Evolutionary conservation across 2,888 invertebrate species (phyloP).

Genomic region (Xestia xanthographa): DNA sequence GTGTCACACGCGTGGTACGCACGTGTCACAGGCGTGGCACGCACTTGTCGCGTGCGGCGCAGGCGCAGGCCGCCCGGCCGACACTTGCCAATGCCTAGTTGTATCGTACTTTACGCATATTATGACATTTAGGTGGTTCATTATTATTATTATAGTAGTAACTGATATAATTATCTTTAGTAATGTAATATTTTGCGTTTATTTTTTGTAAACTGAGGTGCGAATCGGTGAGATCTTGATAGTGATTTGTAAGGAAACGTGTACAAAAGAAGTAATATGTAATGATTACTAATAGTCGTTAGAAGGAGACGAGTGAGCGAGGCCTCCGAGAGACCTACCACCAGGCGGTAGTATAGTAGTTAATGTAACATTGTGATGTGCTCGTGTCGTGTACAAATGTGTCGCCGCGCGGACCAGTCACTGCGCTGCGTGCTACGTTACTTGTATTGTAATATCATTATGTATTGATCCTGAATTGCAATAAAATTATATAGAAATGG

Average conservation of each 20-base stretch:
- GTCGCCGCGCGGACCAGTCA: conserved; percentile 63
- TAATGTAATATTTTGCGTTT: conserved; percentile 64
- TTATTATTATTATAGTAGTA: conserved; percentile 57
- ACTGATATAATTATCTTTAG: conserved; percentile 60
- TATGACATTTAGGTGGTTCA: conserved; percentile 69
- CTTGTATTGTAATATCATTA: conserved; percentile 65
- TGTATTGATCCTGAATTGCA: conserved; percentile 80
- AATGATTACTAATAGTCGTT: conserved; percentile 51
- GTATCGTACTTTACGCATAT: conserved; percentile 77
- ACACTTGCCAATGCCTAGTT: conserved; percentile 88
- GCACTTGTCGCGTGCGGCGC: conserved; percentile 56
- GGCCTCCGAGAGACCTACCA: conserved; percentile 28
- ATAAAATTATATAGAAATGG: conserved; percentile 77
- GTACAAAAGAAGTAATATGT: conserved; percentile 60
- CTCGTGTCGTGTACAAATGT: conserved; percentile 70
- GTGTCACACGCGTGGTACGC: conserved; percentile 66
- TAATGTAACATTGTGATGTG: conserved; percentile 66
- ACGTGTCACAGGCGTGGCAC: conserved; percentile 21
- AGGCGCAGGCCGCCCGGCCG: conserved; percentile 78
- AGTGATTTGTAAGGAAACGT: conserved; percentile 45
- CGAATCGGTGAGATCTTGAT: conserved; percentile 53
- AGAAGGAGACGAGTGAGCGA: conserved; percentile 9
- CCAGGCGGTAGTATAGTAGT: background rate
- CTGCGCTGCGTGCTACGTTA: conserved; percentile 67
- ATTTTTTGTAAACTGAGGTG: conserved; percentile 56